These are phyloP conservation scores for Glareola pratincola DNA, from an alignment of 2,113 vertebrate genomes.

Conservation along the genomic window DNA sequence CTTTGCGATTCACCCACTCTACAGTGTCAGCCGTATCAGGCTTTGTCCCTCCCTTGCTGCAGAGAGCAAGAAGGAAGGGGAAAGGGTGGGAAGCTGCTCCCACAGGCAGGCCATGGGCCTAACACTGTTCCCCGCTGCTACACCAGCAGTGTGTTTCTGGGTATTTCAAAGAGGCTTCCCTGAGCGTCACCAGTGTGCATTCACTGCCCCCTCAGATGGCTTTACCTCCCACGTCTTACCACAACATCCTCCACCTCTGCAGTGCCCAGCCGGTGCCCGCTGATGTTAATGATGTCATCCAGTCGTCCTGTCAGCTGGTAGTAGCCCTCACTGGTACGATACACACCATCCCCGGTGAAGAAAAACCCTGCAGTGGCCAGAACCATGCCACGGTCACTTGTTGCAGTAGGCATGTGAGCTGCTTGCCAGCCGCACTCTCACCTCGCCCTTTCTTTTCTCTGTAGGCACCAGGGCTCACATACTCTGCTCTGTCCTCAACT, in stretches of 20 bases:
- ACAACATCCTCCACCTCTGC: constrained; percentile 80
- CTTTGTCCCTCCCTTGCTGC: background rate
- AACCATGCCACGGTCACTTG: background rate
- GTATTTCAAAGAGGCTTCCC: background rate
- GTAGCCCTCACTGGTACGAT: constrained; percentile 74
- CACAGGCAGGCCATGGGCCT: background rate
- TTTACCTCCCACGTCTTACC: constrained; percentile 60
- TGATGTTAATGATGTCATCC: constrained; percentile 81
- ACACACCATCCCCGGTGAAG: constrained; percentile 78
- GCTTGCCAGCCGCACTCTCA: rapidly evolving
- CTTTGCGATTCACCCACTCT: background rate
- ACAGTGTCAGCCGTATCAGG: background rate
- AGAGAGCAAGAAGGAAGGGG: background rate
- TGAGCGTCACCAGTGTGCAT: background rate
- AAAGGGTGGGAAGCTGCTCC: background rate
- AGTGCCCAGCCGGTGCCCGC: constrained; percentile 79
- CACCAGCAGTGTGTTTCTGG: background rate
- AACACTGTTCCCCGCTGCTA: background rate
- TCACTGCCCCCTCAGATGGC: background rate
- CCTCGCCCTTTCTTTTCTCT: background rate
- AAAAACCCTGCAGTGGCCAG: constrained; percentile 62
- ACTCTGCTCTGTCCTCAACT: background rate
- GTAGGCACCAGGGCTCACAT: background rate
- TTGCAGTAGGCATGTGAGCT: background rate
- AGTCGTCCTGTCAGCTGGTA: constrained; percentile 82